A percentile compares a stretch with the other conserved stretches of the same genome.
Evolutionary conservation across 23 tunicate species (phyloP).

Genomic region (Trididemnum miniatum): DNA sequence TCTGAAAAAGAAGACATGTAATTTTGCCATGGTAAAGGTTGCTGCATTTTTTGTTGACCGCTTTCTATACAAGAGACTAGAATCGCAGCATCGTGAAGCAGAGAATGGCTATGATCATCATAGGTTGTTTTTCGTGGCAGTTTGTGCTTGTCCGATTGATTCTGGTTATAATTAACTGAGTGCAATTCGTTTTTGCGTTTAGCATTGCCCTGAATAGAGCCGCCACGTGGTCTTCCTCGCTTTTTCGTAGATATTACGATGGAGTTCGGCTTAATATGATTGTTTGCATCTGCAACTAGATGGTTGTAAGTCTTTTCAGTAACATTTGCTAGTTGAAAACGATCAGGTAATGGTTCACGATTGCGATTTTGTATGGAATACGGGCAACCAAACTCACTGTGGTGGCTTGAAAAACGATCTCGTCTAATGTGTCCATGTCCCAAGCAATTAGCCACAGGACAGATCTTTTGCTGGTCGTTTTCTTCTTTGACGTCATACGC

Average conservation of each 20-base stretch:
- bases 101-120: neutral
- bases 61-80: slow-evolving; percentile 2
- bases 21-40: slow-evolving; percentile 43
- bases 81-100: slow-evolving; percentile 10
- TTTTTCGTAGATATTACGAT: neutral
- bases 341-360: slow-evolving; percentile 35
- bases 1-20: slow-evolving; percentile 32
- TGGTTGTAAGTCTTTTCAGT: neutral
- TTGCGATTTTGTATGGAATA: slow-evolving; percentile 66
- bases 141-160: neutral
- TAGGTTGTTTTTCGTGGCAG: neutral
- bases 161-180: neutral
- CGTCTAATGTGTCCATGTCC: slow-evolving; percentile 71
- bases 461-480: neutral
- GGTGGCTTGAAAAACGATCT: slow-evolving; percentile 48
- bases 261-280: slow-evolving; percentile 1
- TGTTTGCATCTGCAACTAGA: neutral
- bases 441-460: slow-evolving; percentile 63
- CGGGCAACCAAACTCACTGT: slow-evolving; percentile 86
- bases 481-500: slow-evolving; percentile 9
- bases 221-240: slow-evolving; percentile 16
- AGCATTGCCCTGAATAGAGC: neutral
- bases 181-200: neutral
- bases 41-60: neutral
- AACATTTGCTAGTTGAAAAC: neutral